Evolutionary conservation across 1,140 invertebrate species (phyloP), one percentile per base, ranked within the genome.

Genomic region (Cydia pomonella): DNA sequence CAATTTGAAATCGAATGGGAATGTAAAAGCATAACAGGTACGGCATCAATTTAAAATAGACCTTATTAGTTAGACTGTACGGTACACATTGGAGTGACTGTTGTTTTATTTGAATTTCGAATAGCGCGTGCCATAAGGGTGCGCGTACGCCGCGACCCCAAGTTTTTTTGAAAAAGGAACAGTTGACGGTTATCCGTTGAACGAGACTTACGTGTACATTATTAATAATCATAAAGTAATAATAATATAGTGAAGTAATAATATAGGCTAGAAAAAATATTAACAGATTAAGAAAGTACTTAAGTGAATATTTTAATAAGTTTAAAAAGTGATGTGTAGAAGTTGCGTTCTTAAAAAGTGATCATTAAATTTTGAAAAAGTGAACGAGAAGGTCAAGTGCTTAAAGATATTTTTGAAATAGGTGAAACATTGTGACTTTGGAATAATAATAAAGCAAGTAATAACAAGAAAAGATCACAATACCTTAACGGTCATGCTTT

Each of bases 71-170:
- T 3, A 13, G 27, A 2, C 12, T 63, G 9, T 27, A 73, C 18
- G 25, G 21, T 29, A 74, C 13, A 75, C 76, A 77, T 63, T 74
- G 13, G 27, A 47, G 50, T 69, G 21, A 63, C 29, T 33, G 72
- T 47, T 33, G 73, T 77, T 77, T 33, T 72, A 53, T 74, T 76
- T 77, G 74, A 69, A 80, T 82, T 77, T 76, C 23, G 59, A 77
- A 83, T 73, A 82, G 86, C 89, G 84, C 90, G 90, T 91, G 88
- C 89, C 74, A 77, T 77, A 87, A 79, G 90, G 91, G 91, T 91
- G 91, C 91, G 91, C 84, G 76, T 78, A 81, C 88, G 91, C 84
- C 84, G 74, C 87, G 87, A 86, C 80, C 84, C 86, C 75, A 79
- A 77, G 74, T 87, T 87, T 81, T 84, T 86, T 80, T 77, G 76